Conservation (phyloP, 1,140 invertebrate species). For the Lasioglossum baleicum region DNA sequence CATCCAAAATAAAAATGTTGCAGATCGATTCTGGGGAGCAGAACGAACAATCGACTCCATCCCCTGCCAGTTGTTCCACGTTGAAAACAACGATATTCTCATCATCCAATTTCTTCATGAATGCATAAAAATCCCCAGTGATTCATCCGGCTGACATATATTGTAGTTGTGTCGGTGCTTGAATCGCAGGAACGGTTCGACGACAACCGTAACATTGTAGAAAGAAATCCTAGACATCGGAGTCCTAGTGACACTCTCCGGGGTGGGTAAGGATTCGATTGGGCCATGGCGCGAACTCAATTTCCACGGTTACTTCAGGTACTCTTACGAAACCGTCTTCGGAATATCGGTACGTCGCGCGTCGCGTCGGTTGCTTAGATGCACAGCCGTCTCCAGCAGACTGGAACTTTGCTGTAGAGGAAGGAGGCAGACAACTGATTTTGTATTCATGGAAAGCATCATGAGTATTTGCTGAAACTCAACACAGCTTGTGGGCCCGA, state of each 20-base stretch:
- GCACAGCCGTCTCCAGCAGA: constrained; percentile 35
- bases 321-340: background rate
- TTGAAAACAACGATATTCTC: no score
- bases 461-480: constrained; percentile 49
- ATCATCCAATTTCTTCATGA: background rate
- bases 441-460: constrained; percentile 67
- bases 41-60: no score
- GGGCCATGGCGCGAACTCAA: background rate
- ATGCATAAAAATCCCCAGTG: no score
- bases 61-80: no score
- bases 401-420: constrained; percentile 37
- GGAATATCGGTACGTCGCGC: background rate
- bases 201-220: no score
- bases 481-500: constrained; percentile 37
- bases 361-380: constrained; percentile 10
- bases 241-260: background rate
- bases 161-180: no score
- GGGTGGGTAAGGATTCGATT: constrained; percentile 2
- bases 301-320: background rate
- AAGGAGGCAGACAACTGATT: constrained; percentile 49
- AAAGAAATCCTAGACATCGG: background rate
- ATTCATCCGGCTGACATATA: no score
- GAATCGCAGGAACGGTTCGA: no score
- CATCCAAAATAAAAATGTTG: no score
- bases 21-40: no score